phyloP scores from a whole-genome alignment of 2,888 invertebrate species.

The Perizoma affinitatum region DNA sequence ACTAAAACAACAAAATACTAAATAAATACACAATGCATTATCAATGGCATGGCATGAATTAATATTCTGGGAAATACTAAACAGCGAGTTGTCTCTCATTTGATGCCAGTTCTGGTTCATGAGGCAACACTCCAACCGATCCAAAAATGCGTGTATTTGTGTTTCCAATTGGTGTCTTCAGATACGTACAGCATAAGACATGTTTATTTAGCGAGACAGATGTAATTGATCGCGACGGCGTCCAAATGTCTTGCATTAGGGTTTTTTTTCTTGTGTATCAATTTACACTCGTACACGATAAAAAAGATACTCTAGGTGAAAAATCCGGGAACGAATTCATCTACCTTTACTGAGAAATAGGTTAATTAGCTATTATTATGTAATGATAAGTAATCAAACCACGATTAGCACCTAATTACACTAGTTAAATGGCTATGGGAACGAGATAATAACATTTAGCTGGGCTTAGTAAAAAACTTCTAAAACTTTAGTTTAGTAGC shows the following conservation, averaged over 20 bases:
- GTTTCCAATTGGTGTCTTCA: conserved; percentile 25
- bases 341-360: not conserved
- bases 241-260: conserved; percentile 55
- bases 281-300: conserved; percentile 33
- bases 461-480: too few species aligned
- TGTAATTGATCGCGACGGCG: conserved; percentile 66
- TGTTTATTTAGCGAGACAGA: conserved; percentile 75
- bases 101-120: conserved; percentile 1
- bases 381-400: too few species aligned
- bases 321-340: conserved; percentile 21
- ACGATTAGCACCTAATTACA: too few species aligned
- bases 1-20: too few species aligned
- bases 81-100: not conserved
- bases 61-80: too few species aligned
- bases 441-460: too few species aligned
- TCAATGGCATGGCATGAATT: too few species aligned
- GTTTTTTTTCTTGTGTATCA: conserved; percentile 31
- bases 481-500: too few species aligned
- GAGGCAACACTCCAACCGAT: conserved; percentile 5
- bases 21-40: too few species aligned
- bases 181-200: conserved; percentile 25
- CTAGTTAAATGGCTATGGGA: too few species aligned
- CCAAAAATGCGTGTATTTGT: conserved; percentile 27
- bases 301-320: conserved; percentile 15
- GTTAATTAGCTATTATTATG: too few species aligned